phyloP scores from a whole-genome alignment of 2,888 invertebrate species.

The Malachius bipustulatus region DNA sequence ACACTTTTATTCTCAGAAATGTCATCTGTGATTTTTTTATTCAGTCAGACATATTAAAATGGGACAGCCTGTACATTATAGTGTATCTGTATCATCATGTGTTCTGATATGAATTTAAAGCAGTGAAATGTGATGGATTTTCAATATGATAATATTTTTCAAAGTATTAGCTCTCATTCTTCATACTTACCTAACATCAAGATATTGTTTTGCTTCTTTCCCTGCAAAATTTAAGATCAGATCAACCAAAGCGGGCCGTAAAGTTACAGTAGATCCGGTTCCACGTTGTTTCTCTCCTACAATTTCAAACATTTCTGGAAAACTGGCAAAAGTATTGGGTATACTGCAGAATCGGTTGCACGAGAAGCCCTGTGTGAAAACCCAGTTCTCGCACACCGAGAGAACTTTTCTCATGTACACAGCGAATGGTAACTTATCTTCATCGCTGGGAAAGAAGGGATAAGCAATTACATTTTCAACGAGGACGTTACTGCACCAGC shows the following conservation, averaged over 20 bases:
- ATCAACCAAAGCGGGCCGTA: background rate
- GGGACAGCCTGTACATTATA: too few relatives aligned
- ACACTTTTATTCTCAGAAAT: too few relatives aligned
- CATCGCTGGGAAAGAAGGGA: constrained; percentile 25
- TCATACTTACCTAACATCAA: constrained; percentile 13
- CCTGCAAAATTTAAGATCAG: constrained; percentile 4
- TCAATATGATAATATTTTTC: too few relatives aligned
- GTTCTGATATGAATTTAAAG: too few relatives aligned
- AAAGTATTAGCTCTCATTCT: too few relatives aligned
- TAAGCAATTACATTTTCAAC: constrained; percentile 14
- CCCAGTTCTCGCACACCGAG: constrained; percentile 33
- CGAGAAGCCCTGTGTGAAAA: constrained; percentile 31
- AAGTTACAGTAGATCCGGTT: background rate
- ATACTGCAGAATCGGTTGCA: constrained; percentile 24
- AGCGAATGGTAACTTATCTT: constrained; percentile 19
- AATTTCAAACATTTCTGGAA: background rate
- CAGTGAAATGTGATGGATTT: too few relatives aligned
- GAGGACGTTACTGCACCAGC: too few relatives aligned
- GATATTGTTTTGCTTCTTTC: constrained; percentile 11
- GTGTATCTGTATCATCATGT: too few relatives aligned
- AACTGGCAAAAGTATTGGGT: constrained; percentile 18
- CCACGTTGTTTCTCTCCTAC: background rate
- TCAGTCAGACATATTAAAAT: too few relatives aligned
- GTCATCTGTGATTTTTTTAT: too few relatives aligned
- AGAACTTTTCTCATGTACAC: constrained; percentile 24